Percentiles rank a stretch among this genome's conserved stretches.
phyloP scores from a whole-genome alignment of 1,140 invertebrate genomes.

The Cyclargus thomasi region DNA sequence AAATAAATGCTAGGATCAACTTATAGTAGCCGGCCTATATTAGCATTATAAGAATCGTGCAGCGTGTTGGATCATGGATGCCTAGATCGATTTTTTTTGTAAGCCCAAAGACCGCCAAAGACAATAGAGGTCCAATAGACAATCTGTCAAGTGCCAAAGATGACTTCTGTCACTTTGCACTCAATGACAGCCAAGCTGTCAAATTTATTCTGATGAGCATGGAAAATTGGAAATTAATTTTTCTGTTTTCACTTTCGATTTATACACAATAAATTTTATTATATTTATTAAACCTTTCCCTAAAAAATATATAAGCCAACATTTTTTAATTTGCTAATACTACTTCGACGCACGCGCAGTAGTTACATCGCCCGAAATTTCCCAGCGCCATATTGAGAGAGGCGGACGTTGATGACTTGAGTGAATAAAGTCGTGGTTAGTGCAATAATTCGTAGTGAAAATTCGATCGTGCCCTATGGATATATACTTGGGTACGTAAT shows the following conservation, averaged over 20 bases:
- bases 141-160: background rate
- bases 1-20: too few relatives aligned
- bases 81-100: background rate
- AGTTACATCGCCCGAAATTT: slow-evolving; percentile 72
- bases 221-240: slow-evolving; percentile 52
- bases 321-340: slow-evolving; percentile 63
- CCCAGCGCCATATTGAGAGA: slow-evolving; percentile 76
- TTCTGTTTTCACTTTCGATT: slow-evolving; percentile 39
- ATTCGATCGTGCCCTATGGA: slow-evolving; percentile 75
- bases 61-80: background rate
- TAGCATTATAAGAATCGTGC: background rate
- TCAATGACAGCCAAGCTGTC: slow-evolving; percentile 27
- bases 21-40: too few relatives aligned
- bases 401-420: slow-evolving; percentile 75
- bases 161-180: background rate
- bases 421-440: slow-evolving; percentile 73
- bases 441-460: slow-evolving; percentile 74
- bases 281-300: slow-evolving; percentile 35
- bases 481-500: slow-evolving; percentile 75
- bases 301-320: slow-evolving; percentile 33
- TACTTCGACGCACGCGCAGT: slow-evolving; percentile 73
- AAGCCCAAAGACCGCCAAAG: background rate
- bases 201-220: slow-evolving; percentile 52
- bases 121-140: background rate
- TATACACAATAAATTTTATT: slow-evolving; percentile 34